These are phyloP conservation scores for Oreochromis aureus DNA, from an alignment of 2,113 vertebrate species.

Conservation along the genomic window DNA sequence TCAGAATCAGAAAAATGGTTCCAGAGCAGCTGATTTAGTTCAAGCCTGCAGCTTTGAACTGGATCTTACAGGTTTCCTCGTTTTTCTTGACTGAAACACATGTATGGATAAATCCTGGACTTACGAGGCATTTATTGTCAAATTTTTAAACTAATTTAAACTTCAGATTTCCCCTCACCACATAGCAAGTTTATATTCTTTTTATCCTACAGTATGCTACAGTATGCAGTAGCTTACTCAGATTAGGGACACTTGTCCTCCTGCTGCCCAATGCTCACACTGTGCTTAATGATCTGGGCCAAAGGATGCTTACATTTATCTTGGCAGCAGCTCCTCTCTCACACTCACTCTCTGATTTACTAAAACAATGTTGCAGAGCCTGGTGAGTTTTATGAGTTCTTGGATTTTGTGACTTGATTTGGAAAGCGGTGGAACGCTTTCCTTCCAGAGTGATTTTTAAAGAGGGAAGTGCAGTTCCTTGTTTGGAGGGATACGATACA, in stretches of 20 bases:
- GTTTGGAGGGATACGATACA: background rate
- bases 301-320: background rate
- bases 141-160: background rate
- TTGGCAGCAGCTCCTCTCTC: background rate
- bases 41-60: background rate
- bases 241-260: background rate
- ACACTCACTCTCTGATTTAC: background rate
- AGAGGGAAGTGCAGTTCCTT: background rate
- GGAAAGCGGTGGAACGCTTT: background rate
- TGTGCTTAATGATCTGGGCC: background rate
- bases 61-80: background rate
- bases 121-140: background rate
- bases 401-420: background rate
- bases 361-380: background rate
- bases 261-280: background rate
- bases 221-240: background rate
- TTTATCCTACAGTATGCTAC: background rate
- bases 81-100: background rate
- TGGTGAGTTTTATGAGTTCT: background rate
- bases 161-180: background rate
- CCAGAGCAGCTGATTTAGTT: background rate
- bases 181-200: background rate
- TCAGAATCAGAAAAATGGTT: background rate
- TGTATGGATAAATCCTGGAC: background rate
- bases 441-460: background rate